phyloP scores from a whole-genome alignment of 2,113 vertebrate species.

The Dromiciops gliroides region DNA sequence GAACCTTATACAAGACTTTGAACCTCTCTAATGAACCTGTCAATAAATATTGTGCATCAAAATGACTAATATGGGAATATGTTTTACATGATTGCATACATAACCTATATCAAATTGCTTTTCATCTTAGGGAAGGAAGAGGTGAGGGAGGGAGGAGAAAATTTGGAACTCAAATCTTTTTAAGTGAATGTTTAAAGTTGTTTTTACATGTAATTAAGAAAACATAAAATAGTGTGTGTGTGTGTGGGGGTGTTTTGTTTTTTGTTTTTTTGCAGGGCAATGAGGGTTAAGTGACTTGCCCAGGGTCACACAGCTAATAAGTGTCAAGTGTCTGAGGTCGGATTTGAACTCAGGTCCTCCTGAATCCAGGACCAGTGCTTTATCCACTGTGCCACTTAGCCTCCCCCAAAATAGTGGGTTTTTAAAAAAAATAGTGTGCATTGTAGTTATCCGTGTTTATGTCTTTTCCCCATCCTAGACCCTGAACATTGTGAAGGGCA shows the following conservation, averaged over 20 bases:
- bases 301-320: too few species aligned
- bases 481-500: not conserved
- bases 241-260: too few species aligned
- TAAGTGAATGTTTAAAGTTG: too few species aligned
- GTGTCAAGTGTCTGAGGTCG: too few species aligned
- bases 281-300: too few species aligned
- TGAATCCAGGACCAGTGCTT: too few species aligned
- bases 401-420: too few species aligned
- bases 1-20: not conserved
- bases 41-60: not conserved
- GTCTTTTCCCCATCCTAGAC: not conserved
- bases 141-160: not conserved
- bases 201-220: not conserved
- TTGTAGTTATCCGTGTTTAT: not conserved
- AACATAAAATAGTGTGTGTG: not conserved
- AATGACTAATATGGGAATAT: not conserved
- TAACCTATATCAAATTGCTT: not conserved
- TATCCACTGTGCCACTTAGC: too few species aligned
- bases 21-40: not conserved
- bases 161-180: not conserved
- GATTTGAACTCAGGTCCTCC: too few species aligned
- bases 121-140: not conserved
- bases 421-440: not conserved
- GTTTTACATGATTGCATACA: not conserved
- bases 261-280: too few species aligned